Base-by-base conservation (phyloP, 2,797 vertebrate species). In the Apogon hyalosoma region DNA sequence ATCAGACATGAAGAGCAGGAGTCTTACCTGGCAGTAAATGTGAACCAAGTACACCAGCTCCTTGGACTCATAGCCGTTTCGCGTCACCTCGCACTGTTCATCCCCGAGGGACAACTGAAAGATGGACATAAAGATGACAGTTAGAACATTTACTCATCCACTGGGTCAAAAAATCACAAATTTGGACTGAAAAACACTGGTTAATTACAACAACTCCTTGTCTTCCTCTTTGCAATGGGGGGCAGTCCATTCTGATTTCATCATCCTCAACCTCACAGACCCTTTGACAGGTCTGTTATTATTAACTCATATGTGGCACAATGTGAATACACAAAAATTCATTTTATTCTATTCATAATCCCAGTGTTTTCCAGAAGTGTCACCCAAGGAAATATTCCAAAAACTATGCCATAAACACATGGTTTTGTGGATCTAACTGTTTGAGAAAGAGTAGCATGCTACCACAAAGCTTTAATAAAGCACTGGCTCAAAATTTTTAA, bases 11-110 rank as follows among this genome's bases (percentile, higher is more conserved):
- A 36, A 36, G 33, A 36, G 13, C 46, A 46, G 52, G 7, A 8
- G 14, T 47, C 83, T 93, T 94, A 99, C 98, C 97, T 99, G 98
- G 91, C 98, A 99, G 73, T 95, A 96, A 85, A 99, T 96, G 79
- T 98, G 96, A 42, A 99, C 96, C 72, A 99, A 93, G 92, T 98
- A 99, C 84, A 99, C 97, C 86, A 97, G 94, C 50, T 99, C 97
- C 90, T 96, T 98, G 11, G 96, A 96, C 63, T 99, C 98, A 47
- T 95, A 95, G 90, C 97, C 95, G 70, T 99, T 99, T 65, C 96
- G 94, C 0, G 93, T 96, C 73, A 95, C 89, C 90, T 99, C 97
- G 58, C 92, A 96, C 89, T 98, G 97, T 74, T 99, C 97, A 77
- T 99, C 98, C 1, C 95, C 96, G 12, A 99, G 96, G 21, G 96